Conservation (phyloP, 2,113 vertebrate genomes). For the Plestiodon gilberti region DNA sequence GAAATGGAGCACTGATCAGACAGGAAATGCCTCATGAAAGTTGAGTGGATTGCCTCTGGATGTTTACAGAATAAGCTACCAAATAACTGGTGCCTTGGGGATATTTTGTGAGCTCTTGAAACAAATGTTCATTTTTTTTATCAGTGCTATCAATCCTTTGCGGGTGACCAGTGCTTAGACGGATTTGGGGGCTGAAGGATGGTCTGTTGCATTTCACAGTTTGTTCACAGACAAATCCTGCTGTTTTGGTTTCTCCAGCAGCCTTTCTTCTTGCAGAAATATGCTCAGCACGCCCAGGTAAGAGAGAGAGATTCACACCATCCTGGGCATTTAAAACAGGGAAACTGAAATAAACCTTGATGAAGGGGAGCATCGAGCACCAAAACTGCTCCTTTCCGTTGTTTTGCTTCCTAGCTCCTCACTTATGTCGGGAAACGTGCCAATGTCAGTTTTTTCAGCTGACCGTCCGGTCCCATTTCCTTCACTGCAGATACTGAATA, state of each 20-base stretch:
- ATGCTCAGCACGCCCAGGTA: constrained; percentile 60
- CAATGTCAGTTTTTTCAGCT: not conserved
- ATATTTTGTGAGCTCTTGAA: constrained; percentile 58
- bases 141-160: constrained; percentile 48
- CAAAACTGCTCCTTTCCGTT: constrained; percentile 7
- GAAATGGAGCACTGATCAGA: constrained; percentile 32
- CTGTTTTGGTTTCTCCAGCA: constrained; percentile 39
- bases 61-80: constrained; percentile 68
- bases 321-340: constrained; percentile 53
- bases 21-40: constrained; percentile 58
- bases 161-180: constrained; percentile 36
- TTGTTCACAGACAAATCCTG: constrained; percentile 71
- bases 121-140: constrained; percentile 38
- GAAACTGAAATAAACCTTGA: constrained; percentile 29
- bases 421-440: not conserved
- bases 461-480: not conserved
- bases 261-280: constrained; percentile 61
- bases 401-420: not conserved
- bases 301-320: constrained; percentile 33
- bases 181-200: constrained; percentile 67
- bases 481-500: not conserved
- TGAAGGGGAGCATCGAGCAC: constrained; percentile 1
- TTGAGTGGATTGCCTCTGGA: constrained; percentile 43
- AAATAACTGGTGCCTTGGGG: constrained; percentile 67
- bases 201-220: constrained; percentile 63